Evolutionary conservation across 2,888 invertebrate species (phyloP), one percentile per base, ranked within the genome.

Genomic region (Mycogona germanica): DNA sequence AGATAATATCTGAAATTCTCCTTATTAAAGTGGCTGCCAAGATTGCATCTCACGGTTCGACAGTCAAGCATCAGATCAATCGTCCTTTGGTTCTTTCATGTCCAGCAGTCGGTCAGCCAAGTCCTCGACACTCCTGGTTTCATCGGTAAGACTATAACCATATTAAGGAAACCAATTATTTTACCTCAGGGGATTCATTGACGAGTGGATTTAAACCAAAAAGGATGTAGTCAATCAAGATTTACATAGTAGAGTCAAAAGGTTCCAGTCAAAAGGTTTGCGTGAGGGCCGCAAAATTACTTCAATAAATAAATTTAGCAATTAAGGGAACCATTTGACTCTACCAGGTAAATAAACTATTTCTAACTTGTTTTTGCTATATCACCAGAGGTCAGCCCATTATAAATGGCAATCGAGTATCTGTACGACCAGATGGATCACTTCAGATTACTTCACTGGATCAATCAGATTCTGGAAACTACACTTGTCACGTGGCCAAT

Each of bases 401-500:
- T 26, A 17, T 47, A 29, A 30, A 17, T 29, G n/a, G 17, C 45
- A 32, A 30, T 23, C 45, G 45, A 32, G 25, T 29, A 9, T 7
- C 25, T 17, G 38, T 47, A 7, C 23, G 38, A 5, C 30, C 38
- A 19, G 53, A 53, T 37, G 47, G 47, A 5, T 45, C 53, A 6
- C 25, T 47, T 21, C 45, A 38, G 21, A 47, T 53, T 19, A 19
- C 21, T 4, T 25, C 25, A 19, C 17, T 38, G 14, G n/a, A 53
- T 19, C 38, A 26, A 2, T 26, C 53, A 4, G 53, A 53, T 29
- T 19, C n/a, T 25, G 53, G 53, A 19, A 53, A 53, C 23, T 53
- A 53, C 38, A 53, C 53, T n/a, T 53, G 53, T 14, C 25, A 28
- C 9, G 47, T 53, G n/a, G 17, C 25, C 37, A 53, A 53, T 28